phyloP scores from a whole-genome alignment of 2,113 vertebrate genomes.

The Brachypodius melanocephalos region DNA sequence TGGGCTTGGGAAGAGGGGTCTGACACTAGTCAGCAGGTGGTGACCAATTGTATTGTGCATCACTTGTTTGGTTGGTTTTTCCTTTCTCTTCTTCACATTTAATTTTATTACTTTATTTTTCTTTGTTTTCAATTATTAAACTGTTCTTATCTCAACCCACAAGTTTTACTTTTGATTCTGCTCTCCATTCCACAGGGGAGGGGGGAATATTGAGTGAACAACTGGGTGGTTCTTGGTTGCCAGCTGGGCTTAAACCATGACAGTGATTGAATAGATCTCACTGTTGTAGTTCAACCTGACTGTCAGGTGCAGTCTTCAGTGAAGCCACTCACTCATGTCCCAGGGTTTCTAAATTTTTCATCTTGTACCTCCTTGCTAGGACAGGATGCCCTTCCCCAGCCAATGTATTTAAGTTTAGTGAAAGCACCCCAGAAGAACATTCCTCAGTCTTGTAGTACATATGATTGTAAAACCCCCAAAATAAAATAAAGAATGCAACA shows the following conservation, averaged over 20 bases:
- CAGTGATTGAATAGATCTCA: not conserved
- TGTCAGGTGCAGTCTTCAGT: not conserved
- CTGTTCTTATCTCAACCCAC: not conserved
- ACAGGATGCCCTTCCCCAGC: not conserved
- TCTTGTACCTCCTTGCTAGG: not conserved
- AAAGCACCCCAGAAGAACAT: not conserved
- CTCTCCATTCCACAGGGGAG: not conserved
- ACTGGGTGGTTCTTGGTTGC: not conserved
- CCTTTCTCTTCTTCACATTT: not conserved
- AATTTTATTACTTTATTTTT: not conserved
- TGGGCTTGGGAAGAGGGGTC: not conserved
- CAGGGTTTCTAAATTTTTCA: not conserved
- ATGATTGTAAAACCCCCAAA: not conserved
- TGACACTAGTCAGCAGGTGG: accelerated
- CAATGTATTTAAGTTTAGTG: not conserved
- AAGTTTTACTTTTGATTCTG: not conserved
- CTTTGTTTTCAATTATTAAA: not conserved
- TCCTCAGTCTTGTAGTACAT: not conserved
- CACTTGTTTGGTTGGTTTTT: not conserved
- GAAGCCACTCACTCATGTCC: not conserved
- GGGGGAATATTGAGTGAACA: not conserved
- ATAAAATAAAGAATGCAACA: not conserved
- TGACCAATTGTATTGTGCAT: not conserved
- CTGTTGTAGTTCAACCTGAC: not conserved
- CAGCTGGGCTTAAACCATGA: not conserved